phyloP scores from a whole-genome alignment of 2,113 vertebrate species.

The Plestiodon gilberti region DNA sequence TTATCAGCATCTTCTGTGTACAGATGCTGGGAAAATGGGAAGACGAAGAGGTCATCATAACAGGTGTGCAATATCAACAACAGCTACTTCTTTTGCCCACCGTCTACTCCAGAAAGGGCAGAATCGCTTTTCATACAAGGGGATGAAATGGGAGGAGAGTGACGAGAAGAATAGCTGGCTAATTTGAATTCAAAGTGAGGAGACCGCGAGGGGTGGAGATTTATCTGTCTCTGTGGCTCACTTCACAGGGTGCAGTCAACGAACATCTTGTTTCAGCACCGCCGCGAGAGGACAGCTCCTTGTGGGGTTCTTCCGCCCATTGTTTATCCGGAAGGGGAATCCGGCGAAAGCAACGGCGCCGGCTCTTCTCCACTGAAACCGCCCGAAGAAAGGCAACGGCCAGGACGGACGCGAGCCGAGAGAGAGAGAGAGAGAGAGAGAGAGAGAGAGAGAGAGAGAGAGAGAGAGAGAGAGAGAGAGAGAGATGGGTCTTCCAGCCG shows the following conservation, averaged over 20 bases:
- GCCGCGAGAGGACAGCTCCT: not conserved
- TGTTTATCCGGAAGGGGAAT: too few relatives aligned
- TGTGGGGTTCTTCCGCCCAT: too few relatives aligned
- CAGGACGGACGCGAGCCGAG: too few relatives aligned
- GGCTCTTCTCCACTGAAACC: not conserved
- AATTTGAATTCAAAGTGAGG: not conserved
- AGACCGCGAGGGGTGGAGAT: not conserved
- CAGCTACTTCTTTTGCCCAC: not conserved
- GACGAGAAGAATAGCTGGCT: too few relatives aligned
- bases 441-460: too few relatives aligned
- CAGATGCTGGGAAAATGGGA: not conserved
- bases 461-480: too few relatives aligned
- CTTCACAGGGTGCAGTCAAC: not conserved
- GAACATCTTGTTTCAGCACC: constrained; percentile 8
- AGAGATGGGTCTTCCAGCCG: not conserved
- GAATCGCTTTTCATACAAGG: not conserved
- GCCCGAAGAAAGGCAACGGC: too few relatives aligned
- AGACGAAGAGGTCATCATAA: not conserved
- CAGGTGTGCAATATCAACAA: too few relatives aligned
- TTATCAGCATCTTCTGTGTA: not conserved
- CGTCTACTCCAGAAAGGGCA: not conserved
- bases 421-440: too few relatives aligned
- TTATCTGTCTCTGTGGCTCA: not conserved
- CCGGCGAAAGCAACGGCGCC: not conserved
- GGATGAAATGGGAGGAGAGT: not conserved